Evolutionary conservation across 2,797 vertebrate species (phyloP).

Genomic region (Rhabdomys pumilio): DNA sequence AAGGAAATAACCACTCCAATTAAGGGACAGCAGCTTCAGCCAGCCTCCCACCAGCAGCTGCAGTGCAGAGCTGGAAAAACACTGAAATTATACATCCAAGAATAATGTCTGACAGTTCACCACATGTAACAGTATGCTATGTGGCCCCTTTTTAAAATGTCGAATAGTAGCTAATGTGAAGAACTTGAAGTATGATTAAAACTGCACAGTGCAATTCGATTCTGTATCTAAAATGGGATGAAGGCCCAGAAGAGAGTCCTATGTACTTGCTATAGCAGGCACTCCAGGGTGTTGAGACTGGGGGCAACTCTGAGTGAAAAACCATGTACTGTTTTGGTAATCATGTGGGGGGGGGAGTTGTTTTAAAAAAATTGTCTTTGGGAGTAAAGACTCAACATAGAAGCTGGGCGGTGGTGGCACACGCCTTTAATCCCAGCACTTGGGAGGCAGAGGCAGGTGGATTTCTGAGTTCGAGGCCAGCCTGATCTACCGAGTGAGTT

Average conservation of each 20-base stretch:
- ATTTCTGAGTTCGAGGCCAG: no score
- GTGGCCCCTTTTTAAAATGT: background rate
- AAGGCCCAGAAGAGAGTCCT: background rate
- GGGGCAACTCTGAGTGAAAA: background rate
- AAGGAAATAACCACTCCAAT: background rate
- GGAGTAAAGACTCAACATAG: no score
- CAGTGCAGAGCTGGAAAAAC: background rate
- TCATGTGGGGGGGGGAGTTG: background rate
- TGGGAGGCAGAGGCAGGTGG: no score
- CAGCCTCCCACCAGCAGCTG: background rate
- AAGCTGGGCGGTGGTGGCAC: no score
- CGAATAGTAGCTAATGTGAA: background rate
- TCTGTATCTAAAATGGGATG: slow-evolving; percentile 36
- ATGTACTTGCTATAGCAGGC: background rate
- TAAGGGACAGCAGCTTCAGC: background rate
- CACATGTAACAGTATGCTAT: background rate
- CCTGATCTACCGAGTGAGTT: no score
- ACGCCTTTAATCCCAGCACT: no score
- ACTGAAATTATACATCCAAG: background rate
- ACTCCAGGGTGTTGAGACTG: background rate
- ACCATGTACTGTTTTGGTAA: background rate
- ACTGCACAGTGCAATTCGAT: background rate
- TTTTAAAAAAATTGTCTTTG: slow-evolving; percentile 18
- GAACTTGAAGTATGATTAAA: background rate
- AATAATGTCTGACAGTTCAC: background rate